phyloP scores from a whole-genome alignment of 2,888 invertebrate genomes.

The Chrysotoxum bicinctum region DNA sequence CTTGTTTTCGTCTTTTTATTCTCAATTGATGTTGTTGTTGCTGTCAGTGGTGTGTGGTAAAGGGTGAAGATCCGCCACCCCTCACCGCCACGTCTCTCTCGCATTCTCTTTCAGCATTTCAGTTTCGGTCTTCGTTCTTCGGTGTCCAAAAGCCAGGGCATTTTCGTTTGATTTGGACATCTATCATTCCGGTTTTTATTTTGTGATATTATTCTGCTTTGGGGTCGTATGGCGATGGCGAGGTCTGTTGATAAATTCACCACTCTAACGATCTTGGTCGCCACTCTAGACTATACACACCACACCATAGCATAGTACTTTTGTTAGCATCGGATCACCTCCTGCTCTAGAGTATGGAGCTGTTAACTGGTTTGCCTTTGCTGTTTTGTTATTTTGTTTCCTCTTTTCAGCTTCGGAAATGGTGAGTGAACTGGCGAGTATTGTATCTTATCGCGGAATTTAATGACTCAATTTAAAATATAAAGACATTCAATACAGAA shows the following conservation, averaged over 20 bases:
- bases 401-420: constrained; percentile 39
- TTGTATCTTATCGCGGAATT: constrained; percentile 69
- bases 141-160: constrained; percentile 44
- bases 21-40: constrained; percentile 27
- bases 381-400: constrained; percentile 9
- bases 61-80: neutral
- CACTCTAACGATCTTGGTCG: constrained; percentile 13
- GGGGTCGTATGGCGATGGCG: constrained; percentile 18
- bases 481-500: constrained; percentile 69
- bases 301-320: neutral
- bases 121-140: constrained; percentile 5
- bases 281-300: neutral
- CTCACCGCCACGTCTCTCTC: neutral
- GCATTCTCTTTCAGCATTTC: neutral
- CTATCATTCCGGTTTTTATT: constrained; percentile 65
- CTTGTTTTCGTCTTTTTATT: constrained; percentile 41
- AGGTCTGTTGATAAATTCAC: constrained; percentile 10
- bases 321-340: neutral
- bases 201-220: constrained; percentile 51
- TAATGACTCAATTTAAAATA: constrained; percentile 71
- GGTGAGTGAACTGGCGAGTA: constrained; percentile 57
- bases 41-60: constrained; percentile 24
- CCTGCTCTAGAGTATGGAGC: neutral
- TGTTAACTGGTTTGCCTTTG: constrained; percentile 59
- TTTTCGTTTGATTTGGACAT: constrained; percentile 58